Base-by-base conservation (phyloP, 2,888 invertebrate genomes). In the Ornithoptera alexandrae region DNA sequence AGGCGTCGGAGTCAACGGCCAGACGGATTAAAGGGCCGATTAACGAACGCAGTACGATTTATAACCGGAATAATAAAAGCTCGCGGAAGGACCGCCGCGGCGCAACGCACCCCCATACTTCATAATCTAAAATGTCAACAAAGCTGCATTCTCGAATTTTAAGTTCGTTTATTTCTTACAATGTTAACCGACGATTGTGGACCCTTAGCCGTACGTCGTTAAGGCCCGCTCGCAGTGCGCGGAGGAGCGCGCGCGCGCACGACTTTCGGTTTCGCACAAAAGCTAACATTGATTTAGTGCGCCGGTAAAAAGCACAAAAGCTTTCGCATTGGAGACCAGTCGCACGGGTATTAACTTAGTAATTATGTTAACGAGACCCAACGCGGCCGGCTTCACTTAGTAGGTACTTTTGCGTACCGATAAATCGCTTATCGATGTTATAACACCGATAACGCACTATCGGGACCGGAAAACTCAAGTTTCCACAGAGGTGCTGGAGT, bases 211-310 rank as follows among this genome's bases (percentile, higher is more conserved):
- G 50, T 17, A 15, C 1, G 50, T 18, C 50, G 15, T 17, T 50
- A 18, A 50, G 50, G 2, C 15, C 8, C 7, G 17, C 17, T 18
- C 17, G 50, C 17, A 1, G 15, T 18, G 18, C 5, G 17, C 12
- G 50, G 5, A 5, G 18, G 15, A 7, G 18, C 7, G 17, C n/a
- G 22, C 22, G 22, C 1, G 30, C 30, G 42, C 62, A 84, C 84
- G 79, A 93, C 93, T 94, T 94, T 93, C 93, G 89, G 91, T 94
- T 93, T 94, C 88, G 88, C 86, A 84, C 80, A 83, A 83, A 81
- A 79, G 79, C 81, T 80, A 20, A 83, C 79, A 80, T 83, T 81
- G 84, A 88, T 86, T 86, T 85, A 83, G 84, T 84, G 77, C 73
- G 77, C 72, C 78, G 78, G 83, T 83, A 84, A 84, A 85, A 84